Evolutionary conservation across 2,888 invertebrate genomes (phyloP), one percentile per base, ranked within the genome.

Genomic region (Hyles lineata): DNA sequence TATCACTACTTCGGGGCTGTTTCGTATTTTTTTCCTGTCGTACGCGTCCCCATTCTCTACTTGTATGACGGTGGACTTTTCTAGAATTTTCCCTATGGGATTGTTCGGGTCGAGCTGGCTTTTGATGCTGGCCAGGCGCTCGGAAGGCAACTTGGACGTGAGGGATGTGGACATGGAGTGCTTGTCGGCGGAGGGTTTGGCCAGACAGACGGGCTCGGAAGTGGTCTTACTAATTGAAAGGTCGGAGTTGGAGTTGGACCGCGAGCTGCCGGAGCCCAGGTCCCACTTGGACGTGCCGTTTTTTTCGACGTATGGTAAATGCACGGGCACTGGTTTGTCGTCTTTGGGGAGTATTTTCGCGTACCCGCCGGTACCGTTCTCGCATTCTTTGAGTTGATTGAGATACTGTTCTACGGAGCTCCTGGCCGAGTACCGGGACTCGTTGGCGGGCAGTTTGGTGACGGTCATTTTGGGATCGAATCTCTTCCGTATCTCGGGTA

Each of bases 401-500:
- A 93, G 77, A 76, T 92, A 92, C 35, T 92, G 91, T 76, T 93
- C 94, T 58, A 90, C 90, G 2, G 86, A 87, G 15, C 83, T 85
- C 79, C 89, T 91, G 2, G 85, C 78, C 29, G 87, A 82, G 77
- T 89, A 91, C 80, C 90, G 85, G 35, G 88, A 76, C 50, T 95
- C 94, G 78, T 94, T 91, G 7, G 92, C 85, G 1, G 94, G 95
- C 63, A 95, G 86, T 82, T 93, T 93, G 1, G 94, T 95, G 6
- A 93, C 94, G 0, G 94, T 87, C 94, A 95, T 94, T 84, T 94
- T 94, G 5, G 87, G 79, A 83, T 96, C 96, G 86, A 95, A 96
- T 78, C 94, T 92, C 81, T 95, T 95, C 74, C 96, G 88, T 73
- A 96, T 95, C 79, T 96, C 96, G 1, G 95, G 95, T 7, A 96